Conservation (phyloP, 2,888 invertebrate species). For the Cephonodes hylas region DNA sequence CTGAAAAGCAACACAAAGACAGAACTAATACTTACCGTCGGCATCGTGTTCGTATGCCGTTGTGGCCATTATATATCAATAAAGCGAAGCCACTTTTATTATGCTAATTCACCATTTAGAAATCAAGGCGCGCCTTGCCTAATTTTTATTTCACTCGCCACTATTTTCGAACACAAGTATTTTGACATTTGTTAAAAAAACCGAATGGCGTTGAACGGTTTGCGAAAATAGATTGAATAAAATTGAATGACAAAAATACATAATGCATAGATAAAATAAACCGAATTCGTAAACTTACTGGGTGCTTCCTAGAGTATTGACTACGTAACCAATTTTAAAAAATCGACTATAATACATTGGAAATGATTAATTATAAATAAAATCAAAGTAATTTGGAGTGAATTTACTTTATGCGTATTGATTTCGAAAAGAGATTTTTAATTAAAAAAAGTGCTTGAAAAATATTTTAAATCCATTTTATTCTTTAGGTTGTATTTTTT, state of each 20-base stretch:
- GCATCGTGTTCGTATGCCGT: conserved; percentile 70
- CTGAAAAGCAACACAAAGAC: conserved; percentile 5
- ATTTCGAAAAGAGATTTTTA: no score
- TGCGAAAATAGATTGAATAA: conserved; percentile 4
- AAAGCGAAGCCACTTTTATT: conserved; percentile 21
- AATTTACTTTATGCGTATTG: no score
- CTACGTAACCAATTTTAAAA: no score
- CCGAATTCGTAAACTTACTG: no score
- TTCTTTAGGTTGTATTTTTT: no score
- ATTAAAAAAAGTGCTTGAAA: no score
- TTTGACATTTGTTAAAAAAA: conserved; percentile 35
- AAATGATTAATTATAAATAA: no score
- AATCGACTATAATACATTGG: no score
- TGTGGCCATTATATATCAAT: conserved; percentile 61
- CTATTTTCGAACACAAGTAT: conserved; percentile 48
- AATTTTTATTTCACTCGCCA: conserved; percentile 21
- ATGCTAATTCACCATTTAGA: neutral
- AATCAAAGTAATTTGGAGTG: no score
- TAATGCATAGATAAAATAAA: neutral
- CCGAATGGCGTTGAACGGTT: conserved; percentile 14
- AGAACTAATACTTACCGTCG: conserved; percentile 54
- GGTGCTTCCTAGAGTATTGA: no score
- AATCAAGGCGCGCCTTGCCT: neutral
- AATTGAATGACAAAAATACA: neutral
- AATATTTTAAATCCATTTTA: no score